phyloP scores from a whole-genome alignment of 1,140 invertebrate species.

The Eupristina koningsbergeri region DNA sequence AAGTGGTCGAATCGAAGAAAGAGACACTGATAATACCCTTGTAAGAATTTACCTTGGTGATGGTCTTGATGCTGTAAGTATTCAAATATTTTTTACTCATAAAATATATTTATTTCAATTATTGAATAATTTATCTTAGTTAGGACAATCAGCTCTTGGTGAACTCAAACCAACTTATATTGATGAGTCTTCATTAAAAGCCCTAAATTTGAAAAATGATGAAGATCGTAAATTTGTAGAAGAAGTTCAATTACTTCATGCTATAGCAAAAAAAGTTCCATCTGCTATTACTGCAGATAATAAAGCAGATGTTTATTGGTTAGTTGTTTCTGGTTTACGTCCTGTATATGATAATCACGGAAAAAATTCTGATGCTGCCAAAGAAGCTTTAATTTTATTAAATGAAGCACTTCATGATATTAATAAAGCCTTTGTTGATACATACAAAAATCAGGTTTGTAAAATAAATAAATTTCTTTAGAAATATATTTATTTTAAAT shows the following conservation, averaged over 20 bases:
- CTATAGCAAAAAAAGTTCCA: conserved; percentile 76
- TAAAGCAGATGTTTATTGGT: conserved; percentile 79
- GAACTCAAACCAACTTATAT: conserved; percentile 73
- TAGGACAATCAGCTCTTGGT: conserved; percentile 70
- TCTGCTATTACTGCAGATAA: conserved; percentile 74
- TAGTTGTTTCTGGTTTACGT: conserved; percentile 77
- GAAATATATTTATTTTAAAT: conserved; percentile 8
- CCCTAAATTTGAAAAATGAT: conserved; percentile 67
- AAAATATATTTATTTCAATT: conserved; percentile 10
- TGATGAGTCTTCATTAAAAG: conserved; percentile 60
- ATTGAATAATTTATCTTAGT: conserved; percentile 54
- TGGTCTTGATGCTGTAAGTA: conserved; percentile 77
- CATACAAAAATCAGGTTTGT: conserved; percentile 78
- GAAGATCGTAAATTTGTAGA: conserved; percentile 79
- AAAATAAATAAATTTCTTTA: conserved; percentile 8
- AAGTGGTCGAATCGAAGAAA: conserved; percentile 74
- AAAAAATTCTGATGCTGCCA: conserved; percentile 77
- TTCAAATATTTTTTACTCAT: conserved; percentile 24
- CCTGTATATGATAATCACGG: conserved; percentile 79
- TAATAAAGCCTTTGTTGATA: conserved; percentile 77
- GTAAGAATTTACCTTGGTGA: conserved; percentile 79
- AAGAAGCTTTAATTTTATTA: conserved; percentile 80
- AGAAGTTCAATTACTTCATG: conserved; percentile 78
- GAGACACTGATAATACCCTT: conserved; percentile 75
- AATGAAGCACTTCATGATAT: conserved; percentile 75